Base-by-base conservation (phyloP, 2,888 invertebrate genomes). In the Latrodectus elegans region DNA sequence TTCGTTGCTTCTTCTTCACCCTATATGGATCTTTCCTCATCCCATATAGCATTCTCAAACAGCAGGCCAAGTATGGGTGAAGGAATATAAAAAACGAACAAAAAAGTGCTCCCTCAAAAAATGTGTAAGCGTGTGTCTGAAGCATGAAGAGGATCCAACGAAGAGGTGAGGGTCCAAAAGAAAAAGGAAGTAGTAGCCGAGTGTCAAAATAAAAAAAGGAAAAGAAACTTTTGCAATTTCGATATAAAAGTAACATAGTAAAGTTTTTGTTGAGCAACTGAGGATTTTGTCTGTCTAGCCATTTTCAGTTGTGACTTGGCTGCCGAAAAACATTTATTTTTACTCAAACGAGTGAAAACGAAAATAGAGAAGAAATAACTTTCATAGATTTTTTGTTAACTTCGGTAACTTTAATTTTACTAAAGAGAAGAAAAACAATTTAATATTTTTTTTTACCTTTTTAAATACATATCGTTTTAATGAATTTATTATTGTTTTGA, bases 11-110 rank as follows among this genome's bases (percentile, higher is more conserved):
- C 60, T 38, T 26, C 51, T 65, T 9, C 26, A 78, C 55, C 77
- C 38, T 38, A 4, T 38, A 38, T 38, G 38, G 38, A 38, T 38
- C 38, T 68, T 53, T 49, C 22, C 53, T 67, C 52, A 79, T 49
- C 68, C 84, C 79, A 79, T 85, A 85, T 85, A 78, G 68, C 49
- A 79, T 85, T 68, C 53, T 79, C 68, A 22, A 74, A 74, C 51
- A 73, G 67, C 78, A 67, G 73, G 60, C 60, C 53, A 65, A 52
- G 53, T 79, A 49, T 26, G 14, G 52, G 53, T 65, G 70, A 60
- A 22, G 53, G 12, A n/a, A 51, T 22, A 73, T 71, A 83, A 78
- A 84, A 78, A 78, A 14, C 38, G 51, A 17, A 55, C 53, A 74
- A 84, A 78, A 84, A 78, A 52, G 55, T 14, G 53, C n/a, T 52